Evolutionary conservation across 2,797 vertebrate species (phyloP), one percentile per base, ranked within the genome.

Genomic region (Poecile montanus): DNA sequence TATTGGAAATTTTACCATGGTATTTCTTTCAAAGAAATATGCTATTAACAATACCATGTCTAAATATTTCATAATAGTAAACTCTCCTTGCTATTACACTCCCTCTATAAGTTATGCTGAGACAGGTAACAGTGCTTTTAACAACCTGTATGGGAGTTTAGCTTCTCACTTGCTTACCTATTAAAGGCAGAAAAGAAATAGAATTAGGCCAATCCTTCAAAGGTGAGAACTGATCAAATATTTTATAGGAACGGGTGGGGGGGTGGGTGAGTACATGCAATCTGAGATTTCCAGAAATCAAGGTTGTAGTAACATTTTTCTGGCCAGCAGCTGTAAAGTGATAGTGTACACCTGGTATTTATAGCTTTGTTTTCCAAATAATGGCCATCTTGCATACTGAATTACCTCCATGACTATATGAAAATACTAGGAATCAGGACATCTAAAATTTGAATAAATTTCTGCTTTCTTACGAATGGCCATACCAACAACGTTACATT

Each of bases 401-500:
- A 14, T 51, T 27, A 75, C 13, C 22, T 62, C 45, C 32, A n/a
- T 34, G 40, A 29, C 25, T 19, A 1, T 15, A 34, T n/a, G n/a
- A 60, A 85, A 79, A 66, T 12, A 72, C 6, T 6, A 38, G 11
- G 17, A 16, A 85, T 34, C 1, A 6, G 40, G 18, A 48, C 11
- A 50, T 78, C 6, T 45, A 3, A 38, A 38, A 21, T 7, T 23
- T 20, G 38, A 54, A 40, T 13, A 36, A 25, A 29, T 48, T n/a
- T 70, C 20, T 68, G 34, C 58, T 62, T 66, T 58, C 77, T 81
- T 72, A 57, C 26, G 8, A 17, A 11, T 10, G 66, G 32, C 45
- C 9, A 9, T 44, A 57, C 4, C 30, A 10, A 73, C 13, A 29
- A 3, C 0, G 3, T 63, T 71, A 22, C 0, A 0, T 38, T 78